phyloP scores from a whole-genome alignment of 1,140 invertebrate genomes.

The Cotesia chilonis region DNA sequence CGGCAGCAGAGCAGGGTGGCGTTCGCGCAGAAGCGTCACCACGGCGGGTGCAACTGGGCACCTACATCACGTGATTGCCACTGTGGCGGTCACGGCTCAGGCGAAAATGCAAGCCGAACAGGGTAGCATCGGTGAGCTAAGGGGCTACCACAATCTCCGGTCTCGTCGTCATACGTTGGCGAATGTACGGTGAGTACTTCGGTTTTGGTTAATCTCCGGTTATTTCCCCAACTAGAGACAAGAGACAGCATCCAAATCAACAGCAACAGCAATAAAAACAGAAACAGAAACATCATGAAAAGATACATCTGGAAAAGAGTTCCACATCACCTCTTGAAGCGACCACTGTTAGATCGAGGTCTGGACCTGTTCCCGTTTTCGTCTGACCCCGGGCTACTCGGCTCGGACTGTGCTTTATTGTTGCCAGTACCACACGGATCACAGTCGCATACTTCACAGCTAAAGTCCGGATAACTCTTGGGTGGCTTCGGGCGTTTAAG shows the following conservation, averaged over 20 bases:
- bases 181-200: slow-evolving; percentile 81
- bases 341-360: too few relatives aligned
- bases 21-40: slow-evolving; percentile 63
- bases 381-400: too few relatives aligned
- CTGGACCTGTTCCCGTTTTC: too few relatives aligned
- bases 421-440: not conserved
- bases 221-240: not conserved
- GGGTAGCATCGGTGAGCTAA: slow-evolving; percentile 84
- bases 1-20: slow-evolving; percentile 60
- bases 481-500: not conserved
- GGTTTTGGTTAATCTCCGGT: not conserved
- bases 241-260: not conserved
- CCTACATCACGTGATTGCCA: slow-evolving; percentile 63
- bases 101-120: slow-evolving; percentile 88
- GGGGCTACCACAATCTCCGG: slow-evolving; percentile 85
- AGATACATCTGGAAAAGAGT: too few relatives aligned
- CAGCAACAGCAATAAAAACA: not conserved
- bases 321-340: too few relatives aligned
- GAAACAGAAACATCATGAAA: too few relatives aligned
- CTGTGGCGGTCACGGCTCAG: slow-evolving; percentile 58
- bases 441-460: slow-evolving; percentile 10
- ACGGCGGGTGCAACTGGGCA: slow-evolving; percentile 59
- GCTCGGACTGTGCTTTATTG: too few relatives aligned
- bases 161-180: slow-evolving; percentile 85
- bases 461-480: not conserved